A percentile compares a stretch with the other conserved stretches of the same genome.
Evolutionary conservation across 2,113 vertebrate genomes (phyloP).

Genomic region (Grammomys surdaster): DNA sequence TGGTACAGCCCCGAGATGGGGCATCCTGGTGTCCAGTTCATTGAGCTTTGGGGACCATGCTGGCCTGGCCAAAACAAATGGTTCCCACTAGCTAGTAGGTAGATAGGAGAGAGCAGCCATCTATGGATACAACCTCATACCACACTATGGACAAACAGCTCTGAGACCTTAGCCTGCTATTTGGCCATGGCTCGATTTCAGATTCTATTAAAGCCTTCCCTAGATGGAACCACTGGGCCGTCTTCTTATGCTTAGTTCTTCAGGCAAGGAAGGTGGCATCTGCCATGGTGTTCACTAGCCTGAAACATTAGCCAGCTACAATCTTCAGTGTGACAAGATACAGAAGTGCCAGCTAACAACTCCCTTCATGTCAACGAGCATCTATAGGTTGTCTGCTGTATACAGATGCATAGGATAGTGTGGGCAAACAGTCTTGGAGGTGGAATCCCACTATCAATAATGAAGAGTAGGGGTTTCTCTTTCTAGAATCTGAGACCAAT

Average conservation of each 20-base stretch:
- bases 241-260: not conserved
- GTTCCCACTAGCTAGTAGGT: not conserved
- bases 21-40: not conserved
- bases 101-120: not conserved
- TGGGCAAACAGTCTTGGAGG: no score
- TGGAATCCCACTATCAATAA: not conserved
- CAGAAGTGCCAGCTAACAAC: not conserved
- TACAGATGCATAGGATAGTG: not conserved
- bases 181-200: not conserved
- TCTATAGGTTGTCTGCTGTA: not conserved
- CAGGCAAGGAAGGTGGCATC: not conserved
- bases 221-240: not conserved
- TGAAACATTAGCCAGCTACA: not conserved
- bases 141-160: not conserved
- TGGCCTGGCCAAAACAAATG: not conserved
- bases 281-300: fast-evolving
- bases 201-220: not conserved
- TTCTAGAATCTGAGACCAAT: not conserved
- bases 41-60: not conserved
- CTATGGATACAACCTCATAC: not conserved
- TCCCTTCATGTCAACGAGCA: not conserved
- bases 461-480: not conserved
- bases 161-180: not conserved
- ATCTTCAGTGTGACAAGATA: not conserved
- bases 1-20: fast-evolving